These are phyloP conservation scores for Plectropomus leopardus DNA, from an alignment of 2,113 vertebrate species.

Conservation along the genomic window DNA sequence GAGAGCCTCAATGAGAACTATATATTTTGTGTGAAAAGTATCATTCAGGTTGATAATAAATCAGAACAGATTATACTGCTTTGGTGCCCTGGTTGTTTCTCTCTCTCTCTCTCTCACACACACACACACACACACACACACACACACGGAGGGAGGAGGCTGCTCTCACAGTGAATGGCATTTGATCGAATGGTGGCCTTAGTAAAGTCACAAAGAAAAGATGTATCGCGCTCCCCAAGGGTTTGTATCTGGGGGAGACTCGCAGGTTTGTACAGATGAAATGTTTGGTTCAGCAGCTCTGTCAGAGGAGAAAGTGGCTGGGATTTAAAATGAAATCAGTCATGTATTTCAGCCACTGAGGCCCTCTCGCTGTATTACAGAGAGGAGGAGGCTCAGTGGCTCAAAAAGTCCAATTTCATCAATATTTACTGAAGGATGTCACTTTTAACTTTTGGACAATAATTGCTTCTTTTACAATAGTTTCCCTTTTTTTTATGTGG, in stretches of 20 bases:
- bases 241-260: constrained; percentile 53
- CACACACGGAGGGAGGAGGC: constrained; percentile 9
- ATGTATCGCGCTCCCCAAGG: constrained; percentile 48
- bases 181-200: constrained; percentile 58
- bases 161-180: constrained; percentile 23
- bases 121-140: constrained; percentile 15
- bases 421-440: constrained; percentile 22
- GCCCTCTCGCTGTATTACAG: constrained; percentile 26
- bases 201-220: constrained; percentile 59
- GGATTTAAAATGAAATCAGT: constrained; percentile 64
- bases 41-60: constrained; percentile 82
- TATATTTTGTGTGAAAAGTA: constrained; percentile 85
- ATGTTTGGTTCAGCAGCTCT: constrained; percentile 64
- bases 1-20: constrained; percentile 74
- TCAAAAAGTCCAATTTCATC: constrained; percentile 17
- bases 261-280: constrained; percentile 64
- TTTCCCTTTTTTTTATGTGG: background rate
- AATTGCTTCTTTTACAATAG: background rate
- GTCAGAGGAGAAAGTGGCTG: constrained; percentile 49
- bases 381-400: constrained; percentile 10
- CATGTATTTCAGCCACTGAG: constrained; percentile 56
- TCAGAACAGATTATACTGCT: constrained; percentile 57
- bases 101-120: constrained; percentile 30
- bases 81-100: constrained; percentile 44
- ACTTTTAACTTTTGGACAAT: background rate